Evolutionary conservation across 1,140 invertebrate genomes (phyloP).

Genomic region (Metaphire vulgaris): DNA sequence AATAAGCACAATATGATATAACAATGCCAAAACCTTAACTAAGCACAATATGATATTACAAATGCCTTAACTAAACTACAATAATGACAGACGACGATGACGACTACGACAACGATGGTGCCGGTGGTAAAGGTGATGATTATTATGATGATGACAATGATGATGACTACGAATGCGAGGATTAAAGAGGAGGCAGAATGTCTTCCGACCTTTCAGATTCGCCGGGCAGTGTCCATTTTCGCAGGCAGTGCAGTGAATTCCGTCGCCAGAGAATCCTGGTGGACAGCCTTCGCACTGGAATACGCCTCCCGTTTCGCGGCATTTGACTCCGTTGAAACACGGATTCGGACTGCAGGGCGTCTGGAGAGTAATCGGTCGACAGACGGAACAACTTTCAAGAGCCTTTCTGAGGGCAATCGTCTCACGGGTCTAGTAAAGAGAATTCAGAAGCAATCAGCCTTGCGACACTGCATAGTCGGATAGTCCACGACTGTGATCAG

Average conservation of each 20-base stretch:
- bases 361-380: background rate
- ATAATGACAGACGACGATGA: background rate
- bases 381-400: background rate
- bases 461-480: too few relatives aligned
- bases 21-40: too few relatives aligned
- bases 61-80: too few relatives aligned
- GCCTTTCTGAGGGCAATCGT: background rate
- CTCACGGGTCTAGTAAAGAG: too few relatives aligned
- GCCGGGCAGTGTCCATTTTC: background rate
- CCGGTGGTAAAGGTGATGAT: background rate
- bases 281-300: constrained; percentile 64
- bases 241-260: constrained; percentile 50
- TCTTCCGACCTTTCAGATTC: constrained; percentile 61
- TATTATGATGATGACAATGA: background rate
- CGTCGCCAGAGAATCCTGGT: constrained; percentile 72
- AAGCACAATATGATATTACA: too few relatives aligned
- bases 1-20: too few relatives aligned
- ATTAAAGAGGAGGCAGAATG: too few relatives aligned
- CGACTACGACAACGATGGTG: background rate
- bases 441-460: too few relatives aligned
- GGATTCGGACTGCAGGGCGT: constrained; percentile 63
- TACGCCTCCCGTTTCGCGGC: constrained; percentile 60
- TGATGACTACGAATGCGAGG: background rate
- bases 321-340: constrained; percentile 72
- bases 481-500: too few relatives aligned